A percentile compares a stretch with the other conserved stretches of the same genome.
Evolutionary conservation across 2,888 invertebrate genomes (phyloP).

Genomic region (Leptinotarsa juncta): DNA sequence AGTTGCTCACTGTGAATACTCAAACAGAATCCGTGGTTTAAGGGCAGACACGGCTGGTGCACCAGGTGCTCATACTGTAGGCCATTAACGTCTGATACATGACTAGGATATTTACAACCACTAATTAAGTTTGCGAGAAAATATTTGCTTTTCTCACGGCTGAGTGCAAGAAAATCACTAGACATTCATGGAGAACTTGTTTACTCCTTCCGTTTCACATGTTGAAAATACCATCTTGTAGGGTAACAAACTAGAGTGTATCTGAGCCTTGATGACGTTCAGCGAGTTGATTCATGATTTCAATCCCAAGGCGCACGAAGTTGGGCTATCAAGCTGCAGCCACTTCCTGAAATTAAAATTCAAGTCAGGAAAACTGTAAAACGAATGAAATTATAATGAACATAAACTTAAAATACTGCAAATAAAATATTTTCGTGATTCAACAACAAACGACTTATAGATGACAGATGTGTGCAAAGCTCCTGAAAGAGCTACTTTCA

Average conservation of each 20-base stretch:
- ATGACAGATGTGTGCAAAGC: too few relatives aligned
- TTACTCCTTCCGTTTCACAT: neutral
- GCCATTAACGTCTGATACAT: slow-evolving; percentile 37
- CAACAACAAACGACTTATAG: too few relatives aligned
- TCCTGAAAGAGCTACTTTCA: too few relatives aligned
- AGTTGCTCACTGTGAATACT: slow-evolving; percentile 25
- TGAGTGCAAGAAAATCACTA: slow-evolving; percentile 19
- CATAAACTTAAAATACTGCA: too few relatives aligned
- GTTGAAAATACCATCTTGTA: neutral
- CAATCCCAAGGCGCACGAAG: too few relatives aligned
- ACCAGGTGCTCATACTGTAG: slow-evolving; percentile 35
- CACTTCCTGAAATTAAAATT: too few relatives aligned
- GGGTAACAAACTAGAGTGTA: neutral
- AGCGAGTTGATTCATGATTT: neutral
- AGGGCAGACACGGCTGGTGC: slow-evolving; percentile 30
- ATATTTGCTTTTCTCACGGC: slow-evolving; percentile 31
- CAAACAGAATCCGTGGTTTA: slow-evolving; percentile 24
- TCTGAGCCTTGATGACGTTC: neutral
- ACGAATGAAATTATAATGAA: too few relatives aligned
- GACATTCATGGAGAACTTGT: neutral
- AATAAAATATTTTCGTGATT: too few relatives aligned
- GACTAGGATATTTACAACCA: slow-evolving; percentile 36
- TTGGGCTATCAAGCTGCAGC: too few relatives aligned
- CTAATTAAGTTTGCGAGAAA: slow-evolving; percentile 36
- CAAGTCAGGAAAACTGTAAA: too few relatives aligned